Evolutionary conservation across 2,797 vertebrate species (phyloP), one percentile per base, ranked within the genome.

Genomic region (Gadopsis marmoratus): DNA sequence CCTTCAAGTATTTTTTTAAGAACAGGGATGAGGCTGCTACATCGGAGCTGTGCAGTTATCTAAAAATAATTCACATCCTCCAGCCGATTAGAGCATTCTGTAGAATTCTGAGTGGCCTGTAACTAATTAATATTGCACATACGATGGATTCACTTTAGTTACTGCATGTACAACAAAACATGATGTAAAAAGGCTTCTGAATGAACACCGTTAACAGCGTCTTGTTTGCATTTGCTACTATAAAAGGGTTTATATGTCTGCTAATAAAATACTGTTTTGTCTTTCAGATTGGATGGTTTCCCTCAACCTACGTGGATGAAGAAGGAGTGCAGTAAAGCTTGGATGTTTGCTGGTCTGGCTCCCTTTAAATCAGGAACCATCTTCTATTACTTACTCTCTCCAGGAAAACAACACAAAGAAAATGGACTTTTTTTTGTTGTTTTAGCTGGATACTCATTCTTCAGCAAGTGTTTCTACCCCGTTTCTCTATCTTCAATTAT

Each of bases 251-350:
- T 9, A 2, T 14, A 14, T 43, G 53, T 73, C 55, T 83, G 55
- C 78, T 74, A 33, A 33, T 33, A 35, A 66, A 72, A 69, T 7
- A 37, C 50, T 61, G 7, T 69, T 51, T 79, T 56, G 4, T 85
- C n/a, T 83, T 76, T 17, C 94, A 99, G 98, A 96, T 99, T 0
- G 98, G 98, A 82, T 99, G 98, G 98, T 99, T 99, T 85, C 98
- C 98, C 54, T 99, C 98, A 0, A 99, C 98, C 0, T 99, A 99
- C 0, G 98, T 99, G 60, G 98, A 99, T 61, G 98, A 99, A 86
- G 98, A 99, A 78, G 97, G 97, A 0, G 90, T 96, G 65, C 97
- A 98, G 81, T 98, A 89, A 93, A 69, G 81, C 66, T 73, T 33
- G 58, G 89, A 74, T 45, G 50, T 79, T 58, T 29, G 61, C 73